phyloP scores from a whole-genome alignment of 1,140 invertebrate species.

The Scaptodrosophila lebanonensis region DNA sequence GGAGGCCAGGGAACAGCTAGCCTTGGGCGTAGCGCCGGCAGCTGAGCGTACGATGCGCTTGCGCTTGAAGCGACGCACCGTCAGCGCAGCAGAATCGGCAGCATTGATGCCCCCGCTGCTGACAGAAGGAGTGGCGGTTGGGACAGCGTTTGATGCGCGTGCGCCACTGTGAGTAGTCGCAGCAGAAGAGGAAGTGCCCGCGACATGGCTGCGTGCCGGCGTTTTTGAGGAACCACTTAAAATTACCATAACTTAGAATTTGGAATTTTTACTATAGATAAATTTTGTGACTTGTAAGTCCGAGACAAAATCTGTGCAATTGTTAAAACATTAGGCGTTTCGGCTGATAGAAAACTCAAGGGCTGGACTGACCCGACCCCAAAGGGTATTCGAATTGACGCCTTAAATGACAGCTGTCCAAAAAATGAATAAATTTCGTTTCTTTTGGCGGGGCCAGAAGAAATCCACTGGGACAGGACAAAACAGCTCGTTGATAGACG shows the following conservation, averaged over 20 bases:
- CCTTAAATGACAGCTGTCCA: too few relatives aligned
- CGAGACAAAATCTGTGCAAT: constrained; percentile 20
- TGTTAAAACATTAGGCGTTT: too few relatives aligned
- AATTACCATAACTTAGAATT: constrained; percentile 23
- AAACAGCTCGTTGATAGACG: too few relatives aligned
- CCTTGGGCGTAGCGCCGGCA: constrained; percentile 7
- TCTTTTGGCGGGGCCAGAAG: too few relatives aligned
- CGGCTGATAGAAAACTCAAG: too few relatives aligned
- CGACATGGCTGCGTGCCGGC: background rate
- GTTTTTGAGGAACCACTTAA: constrained; percentile 6
- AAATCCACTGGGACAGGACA: too few relatives aligned
- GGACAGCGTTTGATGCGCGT: too few relatives aligned
- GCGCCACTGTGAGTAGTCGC: too few relatives aligned
- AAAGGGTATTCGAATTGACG: too few relatives aligned
- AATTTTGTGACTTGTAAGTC: constrained; percentile 24
- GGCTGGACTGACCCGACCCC: too few relatives aligned
- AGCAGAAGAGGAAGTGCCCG: background rate
- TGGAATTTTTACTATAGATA: constrained; percentile 21
- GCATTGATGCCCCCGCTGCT: background rate
- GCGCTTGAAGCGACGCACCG: background rate
- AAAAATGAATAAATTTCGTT: too few relatives aligned
- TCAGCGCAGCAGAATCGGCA: background rate
- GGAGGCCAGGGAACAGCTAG: background rate
- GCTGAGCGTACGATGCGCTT: constrained; percentile 1
- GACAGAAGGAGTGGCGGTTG: too few relatives aligned